phyloP scores from a whole-genome alignment of 2,113 vertebrate species.

The Nicator chloris region DNA sequence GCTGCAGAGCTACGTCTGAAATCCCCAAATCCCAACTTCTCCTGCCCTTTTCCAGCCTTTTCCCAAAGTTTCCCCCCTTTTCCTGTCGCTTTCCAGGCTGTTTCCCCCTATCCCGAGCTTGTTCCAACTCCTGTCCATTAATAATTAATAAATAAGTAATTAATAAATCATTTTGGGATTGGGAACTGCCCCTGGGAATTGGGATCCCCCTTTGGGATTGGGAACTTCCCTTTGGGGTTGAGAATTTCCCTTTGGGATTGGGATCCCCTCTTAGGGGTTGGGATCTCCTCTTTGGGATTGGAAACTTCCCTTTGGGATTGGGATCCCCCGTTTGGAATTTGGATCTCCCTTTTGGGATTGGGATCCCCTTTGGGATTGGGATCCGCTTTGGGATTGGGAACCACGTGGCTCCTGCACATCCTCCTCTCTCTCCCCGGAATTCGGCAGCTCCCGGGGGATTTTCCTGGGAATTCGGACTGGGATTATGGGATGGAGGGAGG shows the following conservation, averaged over 20 bases:
- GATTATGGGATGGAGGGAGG: background rate
- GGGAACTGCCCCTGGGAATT: background rate
- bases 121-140: accelerated
- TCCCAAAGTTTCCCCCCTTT: accelerated
- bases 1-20: slow-evolving; percentile 76
- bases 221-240: too few relatives aligned
- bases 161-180: background rate
- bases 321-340: too few relatives aligned
- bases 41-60: accelerated
- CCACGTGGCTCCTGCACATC: background rate
- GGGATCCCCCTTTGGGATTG: background rate
- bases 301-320: background rate
- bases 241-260: background rate
- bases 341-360: background rate
- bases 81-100: background rate
- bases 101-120: background rate
- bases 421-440: too few relatives aligned
- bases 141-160: background rate
- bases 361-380: background rate
- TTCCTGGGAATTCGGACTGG: background rate
- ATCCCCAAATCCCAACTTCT: background rate
- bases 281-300: background rate
- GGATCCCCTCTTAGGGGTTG: background rate
- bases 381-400: background rate
- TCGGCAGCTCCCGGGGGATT: background rate